phyloP scores from a whole-genome alignment of 2,113 vertebrate species.

The Colaptes auratus region DNA sequence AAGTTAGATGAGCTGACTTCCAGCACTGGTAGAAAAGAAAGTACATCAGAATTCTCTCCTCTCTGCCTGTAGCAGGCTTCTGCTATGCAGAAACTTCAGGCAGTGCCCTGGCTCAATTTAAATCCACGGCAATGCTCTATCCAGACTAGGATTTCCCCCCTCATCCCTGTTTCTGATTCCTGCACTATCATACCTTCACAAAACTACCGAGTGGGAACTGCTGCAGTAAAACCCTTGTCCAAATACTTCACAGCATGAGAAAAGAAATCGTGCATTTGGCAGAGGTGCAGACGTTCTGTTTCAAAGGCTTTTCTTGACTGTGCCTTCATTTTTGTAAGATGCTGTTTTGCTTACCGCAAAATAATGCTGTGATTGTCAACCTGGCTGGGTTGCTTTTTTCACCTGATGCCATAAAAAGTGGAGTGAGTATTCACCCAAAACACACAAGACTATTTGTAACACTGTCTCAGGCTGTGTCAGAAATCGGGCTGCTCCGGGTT shows the following conservation, averaged over 20 bases:
- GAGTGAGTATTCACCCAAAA: background rate
- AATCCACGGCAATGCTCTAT: constrained; percentile 12
- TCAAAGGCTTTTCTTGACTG: background rate
- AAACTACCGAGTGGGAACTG: background rate
- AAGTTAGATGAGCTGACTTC: constrained; percentile 42
- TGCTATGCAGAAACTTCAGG: constrained; percentile 6
- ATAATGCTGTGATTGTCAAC: background rate
- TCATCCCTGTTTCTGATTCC: constrained; percentile 11
- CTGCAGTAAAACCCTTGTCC: background rate
- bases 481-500: background rate
- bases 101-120: constrained; percentile 51
- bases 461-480: background rate
- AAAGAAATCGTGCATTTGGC: background rate
- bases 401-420: background rate
- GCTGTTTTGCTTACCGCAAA: background rate
- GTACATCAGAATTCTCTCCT: constrained; percentile 25
- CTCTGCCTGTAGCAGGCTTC: background rate
- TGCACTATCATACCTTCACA: background rate
- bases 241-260: constrained; percentile 4
- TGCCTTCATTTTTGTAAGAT: background rate
- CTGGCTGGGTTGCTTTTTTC: background rate
- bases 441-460: background rate
- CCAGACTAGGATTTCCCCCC: background rate
- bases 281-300: background rate
- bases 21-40: constrained; percentile 15